Base-by-base conservation (phyloP, 2,797 vertebrate species). In the Poeciliopsis presidionis region DNA sequence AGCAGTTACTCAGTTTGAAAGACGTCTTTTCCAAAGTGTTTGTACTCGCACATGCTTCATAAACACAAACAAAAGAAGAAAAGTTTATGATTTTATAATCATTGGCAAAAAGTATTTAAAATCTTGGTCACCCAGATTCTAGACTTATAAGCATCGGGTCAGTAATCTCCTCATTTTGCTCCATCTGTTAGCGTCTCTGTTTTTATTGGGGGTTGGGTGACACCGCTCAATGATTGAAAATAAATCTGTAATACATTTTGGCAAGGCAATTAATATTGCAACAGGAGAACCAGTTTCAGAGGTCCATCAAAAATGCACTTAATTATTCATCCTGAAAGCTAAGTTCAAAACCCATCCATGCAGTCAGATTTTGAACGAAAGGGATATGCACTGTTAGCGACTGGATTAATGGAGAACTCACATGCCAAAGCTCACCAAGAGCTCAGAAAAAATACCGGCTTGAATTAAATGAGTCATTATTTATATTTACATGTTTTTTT, bases 211-310 rank as follows among this genome's bases (percentile, higher is more conserved):
- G 49, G 46, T 22, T n/a, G 57, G 61, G 45, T 89, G 88, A 89
- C 88, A 88, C 82, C 84, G 84, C 86, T 88, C 85, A 87, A 87
- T 88, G 86, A 91, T 85, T 89, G 88, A 93, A 93, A 91, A 92
- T 92, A 93, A 90, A 93, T 93, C 87, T 91, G 88, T 93, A 91
- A 93, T 92, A 91, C 83, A 91, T 90, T 91, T 93, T 93, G 91
- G 91, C 92, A 92, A 90, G 87, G 89, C 84, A 90, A 93, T 95
- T 92, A 94, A 94, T 94, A 94, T 95, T 95, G 87, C 90, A 95
- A 92, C 86, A 91, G 90, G 85, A 90, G 90, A 92, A 86, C 89
- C 85, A 55, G 89, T 93, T 92, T 90, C 90, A 93, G 89, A 85
- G 86, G 90, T 93, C 92, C 90, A 91, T 94, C 92, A 92, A 88